These are phyloP conservation scores for Procavia capensis DNA, from an alignment of 2,113 vertebrate genomes.

Conservation along the genomic window DNA sequence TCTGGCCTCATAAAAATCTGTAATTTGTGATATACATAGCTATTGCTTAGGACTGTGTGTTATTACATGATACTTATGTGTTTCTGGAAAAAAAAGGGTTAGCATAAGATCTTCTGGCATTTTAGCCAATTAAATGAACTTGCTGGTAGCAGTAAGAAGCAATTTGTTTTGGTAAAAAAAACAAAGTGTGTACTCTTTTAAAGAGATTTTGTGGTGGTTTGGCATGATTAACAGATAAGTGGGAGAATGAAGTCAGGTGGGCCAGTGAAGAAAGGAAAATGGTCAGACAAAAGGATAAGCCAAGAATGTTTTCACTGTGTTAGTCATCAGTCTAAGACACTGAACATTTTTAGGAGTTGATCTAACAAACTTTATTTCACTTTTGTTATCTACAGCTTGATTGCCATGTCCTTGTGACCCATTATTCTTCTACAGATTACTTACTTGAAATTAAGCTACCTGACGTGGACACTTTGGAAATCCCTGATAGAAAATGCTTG, in stretches of 20 bases:
- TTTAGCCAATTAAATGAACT: background rate
- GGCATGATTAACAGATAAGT: background rate
- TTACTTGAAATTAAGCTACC: background rate
- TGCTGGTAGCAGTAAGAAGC: background rate
- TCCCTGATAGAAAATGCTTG: conserved; percentile 20
- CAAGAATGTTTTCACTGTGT: background rate
- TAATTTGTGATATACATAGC: conserved; percentile 28
- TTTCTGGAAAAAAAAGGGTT: conserved; percentile 34
- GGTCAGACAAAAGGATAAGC: conserved; percentile 1
- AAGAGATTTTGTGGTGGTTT: background rate
- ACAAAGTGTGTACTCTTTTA: background rate
- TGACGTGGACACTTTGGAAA: conserved; percentile 8
- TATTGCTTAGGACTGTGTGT: background rate
- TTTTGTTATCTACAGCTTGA: conserved; percentile 14
- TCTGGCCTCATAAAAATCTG: conserved; percentile 11
- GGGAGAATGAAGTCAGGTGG: background rate
- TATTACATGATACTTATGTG: background rate
- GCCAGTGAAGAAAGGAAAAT: background rate
- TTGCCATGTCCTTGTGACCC: background rate
- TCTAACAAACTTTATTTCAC: conserved; percentile 1
- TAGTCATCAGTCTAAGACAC: background rate
- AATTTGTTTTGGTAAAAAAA: conserved; percentile 46
- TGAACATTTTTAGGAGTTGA: background rate
- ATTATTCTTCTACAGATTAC: background rate
- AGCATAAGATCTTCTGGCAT: background rate